Base-by-base conservation (phyloP, 1,140 invertebrate species). In the Habropoda laboriosa region DNA sequence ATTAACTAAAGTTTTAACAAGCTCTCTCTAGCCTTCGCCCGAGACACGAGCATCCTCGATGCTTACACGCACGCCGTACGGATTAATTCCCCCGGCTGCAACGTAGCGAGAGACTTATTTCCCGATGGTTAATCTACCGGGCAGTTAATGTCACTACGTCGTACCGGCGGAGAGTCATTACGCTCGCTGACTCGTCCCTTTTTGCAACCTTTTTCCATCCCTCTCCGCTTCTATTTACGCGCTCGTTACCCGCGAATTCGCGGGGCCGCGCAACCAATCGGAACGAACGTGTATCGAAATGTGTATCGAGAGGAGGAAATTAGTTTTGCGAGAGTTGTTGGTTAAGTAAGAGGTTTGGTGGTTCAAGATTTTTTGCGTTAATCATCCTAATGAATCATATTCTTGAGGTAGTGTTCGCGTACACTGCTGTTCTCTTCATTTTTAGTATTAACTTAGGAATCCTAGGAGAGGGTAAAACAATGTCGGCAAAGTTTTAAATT, bases 1-100 rank as follows among this genome's bases (percentile, higher is more conserved):
- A 92, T 91, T 91, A 91, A 91, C 88, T 91, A 77, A 87, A 89
- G 89, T 87, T 90, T 92, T 89, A 91, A 91, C 91, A 91, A 91
- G 90, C 90, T 80, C 57, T 55, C 63, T 61, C 77, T 72, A 79
- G 76, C 76, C 55, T 40, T 70, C 53, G 51, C 2, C 61, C 42
- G n/a, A 35, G 21, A 27, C 24, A 16, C n/a, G 12, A 58, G 6
- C n/a, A n/a, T 71, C 47, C 35, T n/a, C 49, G 40, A 60, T 47
- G 74, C 42, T 70, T 47, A 32, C 55, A 58, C 51, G 30, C 40
- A 42, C 30, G 40, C 64, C 40, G 76, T 32, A 51, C 38, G 76
- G 76, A 72, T 79, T 79, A 72, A 79, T 79, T 60, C 76, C 35
- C 30, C 18, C 4, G 45, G 40, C 24, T 24, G n/a, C 2, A n/a